A percentile compares a stretch with the other conserved stretches of the same genome.
These are phyloP conservation scores for Numenius phaeopus DNA, from an alignment of 2,797 vertebrate species.

Conservation along the genomic window DNA sequence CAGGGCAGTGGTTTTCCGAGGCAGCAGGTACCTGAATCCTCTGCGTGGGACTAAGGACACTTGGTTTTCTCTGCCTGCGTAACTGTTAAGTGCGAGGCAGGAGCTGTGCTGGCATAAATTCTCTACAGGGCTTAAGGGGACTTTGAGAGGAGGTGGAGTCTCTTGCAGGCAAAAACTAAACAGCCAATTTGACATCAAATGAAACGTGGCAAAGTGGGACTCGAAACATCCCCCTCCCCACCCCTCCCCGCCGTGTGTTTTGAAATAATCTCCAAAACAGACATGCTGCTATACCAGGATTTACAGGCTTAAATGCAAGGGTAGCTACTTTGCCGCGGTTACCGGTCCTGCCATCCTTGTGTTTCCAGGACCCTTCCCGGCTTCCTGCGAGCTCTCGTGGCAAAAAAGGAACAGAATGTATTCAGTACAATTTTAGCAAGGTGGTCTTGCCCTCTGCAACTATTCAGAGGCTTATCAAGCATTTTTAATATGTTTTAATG, in stretches of 20 bases:
- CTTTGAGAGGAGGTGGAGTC: conserved; percentile 59
- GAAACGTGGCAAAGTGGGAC: not conserved
- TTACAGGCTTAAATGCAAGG: not conserved
- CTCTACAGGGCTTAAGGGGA: conserved; percentile 10
- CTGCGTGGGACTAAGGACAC: not conserved
- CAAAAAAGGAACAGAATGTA: not conserved
- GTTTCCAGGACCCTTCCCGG: not conserved
- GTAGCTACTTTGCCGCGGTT: not conserved
- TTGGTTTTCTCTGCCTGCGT: not conserved
- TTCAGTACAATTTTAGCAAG: not conserved
- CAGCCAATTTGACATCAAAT: conserved; percentile 13
- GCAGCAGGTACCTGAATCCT: not conserved
- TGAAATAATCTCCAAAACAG: not conserved
- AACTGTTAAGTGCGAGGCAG: not conserved
- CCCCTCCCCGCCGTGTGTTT: accelerated
- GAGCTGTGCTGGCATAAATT: not conserved
- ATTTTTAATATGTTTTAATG: not conserved
- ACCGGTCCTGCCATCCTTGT: not conserved
- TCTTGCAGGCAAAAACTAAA: conserved; percentile 23
- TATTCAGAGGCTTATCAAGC: not conserved
- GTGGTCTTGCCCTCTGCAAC: not conserved
- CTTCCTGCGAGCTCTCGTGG: not conserved
- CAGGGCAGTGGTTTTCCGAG: not conserved
- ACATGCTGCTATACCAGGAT: not conserved
- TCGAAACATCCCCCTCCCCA: not conserved